Evolutionary conservation across 2,797 vertebrate genomes (phyloP).

Genomic region (Eremophila alpestris): DNA sequence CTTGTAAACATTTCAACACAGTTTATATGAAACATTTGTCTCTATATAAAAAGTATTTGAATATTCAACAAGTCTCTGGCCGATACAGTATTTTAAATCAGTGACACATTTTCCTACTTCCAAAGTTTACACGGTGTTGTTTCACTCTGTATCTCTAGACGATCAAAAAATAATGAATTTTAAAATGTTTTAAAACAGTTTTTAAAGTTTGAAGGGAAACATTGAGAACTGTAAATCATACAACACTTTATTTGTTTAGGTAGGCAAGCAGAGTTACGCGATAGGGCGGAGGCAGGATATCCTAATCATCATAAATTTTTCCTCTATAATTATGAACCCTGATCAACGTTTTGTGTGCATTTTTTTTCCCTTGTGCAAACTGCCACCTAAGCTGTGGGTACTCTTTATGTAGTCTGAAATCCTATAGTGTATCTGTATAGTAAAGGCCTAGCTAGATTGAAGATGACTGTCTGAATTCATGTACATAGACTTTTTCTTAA

Average conservation of each 20-base stretch:
- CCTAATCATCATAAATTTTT: conserved; percentile 72
- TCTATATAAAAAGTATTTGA: neutral
- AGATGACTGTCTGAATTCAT: neutral
- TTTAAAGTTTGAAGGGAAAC: neutral
- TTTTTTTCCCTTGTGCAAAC: neutral
- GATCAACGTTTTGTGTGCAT: conserved; percentile 4
- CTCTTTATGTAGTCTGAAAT: neutral
- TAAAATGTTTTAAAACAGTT: neutral
- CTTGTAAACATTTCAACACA: neutral
- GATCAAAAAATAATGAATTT: neutral
- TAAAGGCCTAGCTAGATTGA: neutral
- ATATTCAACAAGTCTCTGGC: neutral
- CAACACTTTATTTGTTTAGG: conserved; percentile 33
- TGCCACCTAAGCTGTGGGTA: neutral
- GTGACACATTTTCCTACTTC: neutral
- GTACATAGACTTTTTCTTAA: neutral
- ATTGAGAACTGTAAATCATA: conserved; percentile 18
- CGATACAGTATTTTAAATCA: neutral
- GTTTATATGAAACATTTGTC: neutral
- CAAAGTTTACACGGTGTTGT: neutral
- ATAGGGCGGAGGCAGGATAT: conserved; percentile 79
- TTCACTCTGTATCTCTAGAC: neutral
- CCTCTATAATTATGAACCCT: conserved; percentile 33
- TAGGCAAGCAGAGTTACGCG: conserved; percentile 50
- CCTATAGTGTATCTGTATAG: neutral